A percentile compares a stretch with the other conserved stretches of the same genome.
Conservation (phyloP, 1,140 invertebrate genomes). For the Teleopsis dalmanni region DNA sequence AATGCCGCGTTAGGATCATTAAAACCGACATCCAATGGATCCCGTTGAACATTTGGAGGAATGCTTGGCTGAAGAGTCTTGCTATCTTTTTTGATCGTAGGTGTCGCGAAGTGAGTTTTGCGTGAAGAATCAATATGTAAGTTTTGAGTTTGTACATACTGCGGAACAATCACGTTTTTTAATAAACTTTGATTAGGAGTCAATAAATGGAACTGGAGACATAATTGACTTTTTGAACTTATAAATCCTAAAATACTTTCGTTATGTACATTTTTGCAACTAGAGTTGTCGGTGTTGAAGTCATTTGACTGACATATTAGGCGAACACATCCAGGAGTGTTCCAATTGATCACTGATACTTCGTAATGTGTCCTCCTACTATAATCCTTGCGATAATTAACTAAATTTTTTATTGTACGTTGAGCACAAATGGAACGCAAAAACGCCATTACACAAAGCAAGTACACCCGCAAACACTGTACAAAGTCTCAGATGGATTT, state of each 20-base stretch:
- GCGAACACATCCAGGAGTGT: neutral
- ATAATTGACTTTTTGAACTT: too few species aligned
- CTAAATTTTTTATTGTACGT: constrained; percentile 35
- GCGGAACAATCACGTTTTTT: too few species aligned
- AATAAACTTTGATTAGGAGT: too few species aligned
- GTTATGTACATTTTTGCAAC: too few species aligned
- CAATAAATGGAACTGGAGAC: too few species aligned
- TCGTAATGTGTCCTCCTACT: constrained; percentile 6
- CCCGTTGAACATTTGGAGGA: constrained; percentile 48
- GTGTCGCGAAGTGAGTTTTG: neutral
- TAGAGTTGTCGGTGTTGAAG: too few species aligned
- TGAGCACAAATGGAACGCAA: constrained; percentile 38
- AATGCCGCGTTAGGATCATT: constrained; percentile 72
- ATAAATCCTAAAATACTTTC: too few species aligned
- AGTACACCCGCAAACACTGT: too few species aligned
- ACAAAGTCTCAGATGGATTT: too few species aligned
- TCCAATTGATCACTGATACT: neutral
- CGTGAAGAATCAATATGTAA: too few species aligned
- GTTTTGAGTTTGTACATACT: too few species aligned
- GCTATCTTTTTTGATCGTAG: neutral
- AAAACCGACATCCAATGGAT: constrained; percentile 82
- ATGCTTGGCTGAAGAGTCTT: constrained; percentile 8
- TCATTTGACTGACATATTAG: too few species aligned
- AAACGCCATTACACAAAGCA: constrained; percentile 44
- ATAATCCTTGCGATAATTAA: constrained; percentile 23